Base-by-base conservation (phyloP, 2,113 vertebrate species). In the Centrocercus urophasianus region DNA sequence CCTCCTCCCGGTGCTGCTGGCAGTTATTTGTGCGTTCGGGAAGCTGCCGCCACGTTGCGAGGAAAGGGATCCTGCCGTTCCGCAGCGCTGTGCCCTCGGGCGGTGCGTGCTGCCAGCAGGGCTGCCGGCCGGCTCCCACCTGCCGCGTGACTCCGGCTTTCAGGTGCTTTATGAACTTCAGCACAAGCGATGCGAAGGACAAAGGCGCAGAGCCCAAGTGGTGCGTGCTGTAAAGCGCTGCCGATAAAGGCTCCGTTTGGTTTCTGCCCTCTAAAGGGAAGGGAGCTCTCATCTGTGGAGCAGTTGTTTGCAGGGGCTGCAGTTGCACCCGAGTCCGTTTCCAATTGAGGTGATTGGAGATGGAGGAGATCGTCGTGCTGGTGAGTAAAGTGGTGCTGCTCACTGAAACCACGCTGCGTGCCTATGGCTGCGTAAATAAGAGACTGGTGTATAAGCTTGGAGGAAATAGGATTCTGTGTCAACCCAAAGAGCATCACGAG, bases 31-130 rank as follows among this genome's bases (percentile, higher is more conserved):
- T 3, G 16, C 2, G 1, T 18, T 57, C 12, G 20, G 6, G 45
- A 13, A 52, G n/a, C 47, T 6, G 4, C 17, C 6, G 50, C 1
- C 11, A 3, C 13, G 3, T 7, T 0, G 14, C 7, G 22, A 13
- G 22, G 48, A 11, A 3, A 0, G 2, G 22, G 6, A 3, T 18
- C 40, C n/a, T 12, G 0, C 28, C 28, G 0, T 4, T 0, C 2
- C 0, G 1, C 11, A 10, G 3, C 13, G 3, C 71, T 1, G 8
- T 3, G 10, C 40, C 28, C 56, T 7, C 2, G 32, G 34, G 45
- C 38, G 38, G 36, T 13, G 34, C 1, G 0, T 1, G 8, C 21
- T 56, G 16, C 59, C 28, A 3, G 65, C 19, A 47, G 8, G 45
- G 45, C 45, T 47, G 47, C 47, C 47, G 10, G 21, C 38, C 2